Percentiles rank a stretch among this genome's conserved stretches.
These are phyloP conservation scores for Colistium nudipinnis DNA, from an alignment of 2,113 vertebrate species.

Conservation along the genomic window DNA sequence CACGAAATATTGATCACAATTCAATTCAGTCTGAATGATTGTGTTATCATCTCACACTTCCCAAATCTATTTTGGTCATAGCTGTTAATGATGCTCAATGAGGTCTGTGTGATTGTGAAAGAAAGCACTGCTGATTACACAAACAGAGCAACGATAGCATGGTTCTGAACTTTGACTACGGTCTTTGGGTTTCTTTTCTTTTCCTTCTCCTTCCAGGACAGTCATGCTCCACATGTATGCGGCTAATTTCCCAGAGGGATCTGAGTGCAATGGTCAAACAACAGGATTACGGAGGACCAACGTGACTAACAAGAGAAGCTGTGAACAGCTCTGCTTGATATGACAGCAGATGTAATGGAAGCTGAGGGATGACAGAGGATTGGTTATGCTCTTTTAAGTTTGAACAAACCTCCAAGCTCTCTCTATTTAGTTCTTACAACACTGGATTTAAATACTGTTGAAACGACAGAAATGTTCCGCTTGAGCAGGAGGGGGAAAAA, in stretches of 20 bases:
- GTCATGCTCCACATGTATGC: not conserved
- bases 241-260: slow-evolving; percentile 18
- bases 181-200: not conserved
- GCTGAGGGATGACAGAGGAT: slow-evolving; percentile 11
- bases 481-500: not conserved
- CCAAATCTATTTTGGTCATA: slow-evolving; percentile 27
- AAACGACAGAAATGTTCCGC: not conserved
- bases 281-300: not conserved
- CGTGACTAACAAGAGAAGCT: not conserved
- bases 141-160: slow-evolving; percentile 10
- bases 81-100: slow-evolving; percentile 31
- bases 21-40: slow-evolving; percentile 12
- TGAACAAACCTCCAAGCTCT: not conserved
- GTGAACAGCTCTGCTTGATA: not conserved
- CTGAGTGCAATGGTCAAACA: not conserved
- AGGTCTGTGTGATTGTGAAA: slow-evolving; percentile 23
- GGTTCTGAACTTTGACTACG: slow-evolving; percentile 4
- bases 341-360: not conserved
- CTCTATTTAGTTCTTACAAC: not conserved
- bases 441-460: no score
- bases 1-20: slow-evolving; percentile 31
- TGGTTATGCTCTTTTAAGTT: slow-evolving; percentile 11
- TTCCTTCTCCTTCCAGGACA: not conserved
- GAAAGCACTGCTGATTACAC: slow-evolving; percentile 24
- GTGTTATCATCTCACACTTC: slow-evolving; percentile 26